Conservation (phyloP, 92 coral and sea anemone genomes). For the Diadumene lineata region DNA sequence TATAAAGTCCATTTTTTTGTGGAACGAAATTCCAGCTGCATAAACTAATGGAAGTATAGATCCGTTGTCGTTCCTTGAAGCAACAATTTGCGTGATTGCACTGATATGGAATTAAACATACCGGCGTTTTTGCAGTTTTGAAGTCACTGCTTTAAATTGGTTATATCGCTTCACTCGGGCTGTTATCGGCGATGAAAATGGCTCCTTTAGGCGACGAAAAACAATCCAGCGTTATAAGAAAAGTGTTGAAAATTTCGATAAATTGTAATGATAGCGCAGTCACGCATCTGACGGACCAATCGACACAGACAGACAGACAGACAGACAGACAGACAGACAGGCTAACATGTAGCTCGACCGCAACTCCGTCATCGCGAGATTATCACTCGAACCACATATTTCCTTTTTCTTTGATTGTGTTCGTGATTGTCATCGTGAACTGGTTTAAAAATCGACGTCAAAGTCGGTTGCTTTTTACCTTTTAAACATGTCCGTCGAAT, state of each 20-base stretch:
- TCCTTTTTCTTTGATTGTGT: slow-evolving; percentile 10
- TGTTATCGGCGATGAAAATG: slow-evolving; percentile 1
- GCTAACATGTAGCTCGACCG: no score
- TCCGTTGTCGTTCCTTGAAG: background rate
- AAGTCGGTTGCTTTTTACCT: slow-evolving; percentile 17
- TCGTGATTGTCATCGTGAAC: slow-evolving; percentile 21
- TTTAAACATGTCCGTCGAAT: slow-evolving; percentile 22
- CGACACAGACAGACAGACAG: background rate
- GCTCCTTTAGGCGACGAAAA: slow-evolving; percentile 11
- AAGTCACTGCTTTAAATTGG: no score
- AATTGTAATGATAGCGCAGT: slow-evolving; percentile 11
- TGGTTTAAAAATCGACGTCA: slow-evolving; percentile 34
- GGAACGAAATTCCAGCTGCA: background rate
- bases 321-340: slow-evolving; percentile 21
- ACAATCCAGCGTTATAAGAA: background rate
- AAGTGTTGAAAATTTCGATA: slow-evolving; percentile 1
- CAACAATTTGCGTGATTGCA: background rate
- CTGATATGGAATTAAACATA: background rate
- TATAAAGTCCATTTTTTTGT: no score
- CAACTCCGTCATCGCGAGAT: background rate
- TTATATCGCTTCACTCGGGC: background rate
- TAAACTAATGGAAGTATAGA: background rate
- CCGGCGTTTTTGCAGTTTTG: no score
- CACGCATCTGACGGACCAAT: background rate
- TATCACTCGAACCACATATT: slow-evolving; percentile 29